Evolutionary conservation across 1,140 invertebrate genomes (phyloP).

Genomic region (Parasteatoda tepidariorum): DNA sequence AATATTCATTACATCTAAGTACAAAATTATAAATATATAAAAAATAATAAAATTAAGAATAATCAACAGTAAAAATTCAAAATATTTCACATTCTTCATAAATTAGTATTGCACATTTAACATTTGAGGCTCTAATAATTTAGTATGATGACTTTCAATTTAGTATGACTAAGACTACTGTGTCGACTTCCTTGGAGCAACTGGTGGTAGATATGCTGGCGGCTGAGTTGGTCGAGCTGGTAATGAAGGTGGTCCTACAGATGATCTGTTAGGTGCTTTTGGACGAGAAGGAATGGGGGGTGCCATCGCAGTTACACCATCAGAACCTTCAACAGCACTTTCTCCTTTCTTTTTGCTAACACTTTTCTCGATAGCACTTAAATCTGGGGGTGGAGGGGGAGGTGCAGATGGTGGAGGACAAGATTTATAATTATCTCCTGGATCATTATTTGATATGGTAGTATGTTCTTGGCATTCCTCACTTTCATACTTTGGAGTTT

Average conservation of each 20-base stretch:
- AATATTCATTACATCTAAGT: too few species aligned
- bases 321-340: not conserved
- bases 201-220: conserved; percentile 5
- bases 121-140: too few species aligned
- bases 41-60: too few species aligned
- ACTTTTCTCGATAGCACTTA: not conserved
- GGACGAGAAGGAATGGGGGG: conserved; percentile 45
- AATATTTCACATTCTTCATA: too few species aligned
- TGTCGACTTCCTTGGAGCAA: not conserved
- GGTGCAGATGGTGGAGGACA: conserved; percentile 28
- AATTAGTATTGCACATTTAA: too few species aligned
- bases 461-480: too few species aligned
- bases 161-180: too few species aligned
- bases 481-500: not conserved
- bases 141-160: too few species aligned
- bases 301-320: not conserved
- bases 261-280: not conserved
- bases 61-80: too few species aligned
- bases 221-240: conserved; percentile 20
- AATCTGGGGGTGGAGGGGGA: conserved; percentile 34
- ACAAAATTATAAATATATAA: too few species aligned
- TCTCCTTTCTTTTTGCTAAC: not conserved
- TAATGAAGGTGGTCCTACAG: conserved; percentile 18
- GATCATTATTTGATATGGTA: not conserved
- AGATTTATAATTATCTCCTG: not conserved